Percentiles rank a stretch among this genome's conserved stretches.
Evolutionary conservation across 2,113 vertebrate genomes (phyloP).

Genomic region (Malaclemys terrapin): DNA sequence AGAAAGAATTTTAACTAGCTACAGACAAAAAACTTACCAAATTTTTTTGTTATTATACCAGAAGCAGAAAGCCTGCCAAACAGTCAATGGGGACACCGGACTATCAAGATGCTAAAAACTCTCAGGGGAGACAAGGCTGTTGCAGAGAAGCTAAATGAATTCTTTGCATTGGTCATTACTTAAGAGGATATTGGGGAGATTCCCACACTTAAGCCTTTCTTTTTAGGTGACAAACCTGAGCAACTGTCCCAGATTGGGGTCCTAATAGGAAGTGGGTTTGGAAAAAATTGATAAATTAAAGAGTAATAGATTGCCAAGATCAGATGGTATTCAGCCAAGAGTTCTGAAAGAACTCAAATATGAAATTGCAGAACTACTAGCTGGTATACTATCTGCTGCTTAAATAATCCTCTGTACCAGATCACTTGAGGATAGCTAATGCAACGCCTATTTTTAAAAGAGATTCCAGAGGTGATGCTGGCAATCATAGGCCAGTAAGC

Average conservation of each 20-base stretch:
- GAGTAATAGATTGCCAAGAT: neutral
- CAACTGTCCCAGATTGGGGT: neutral
- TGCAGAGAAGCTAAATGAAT: neutral
- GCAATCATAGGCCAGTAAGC: neutral
- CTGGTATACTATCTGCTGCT: neutral
- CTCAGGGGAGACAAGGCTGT: neutral
- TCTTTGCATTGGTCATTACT: neutral
- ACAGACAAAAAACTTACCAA: neutral
- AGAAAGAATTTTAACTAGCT: neutral
- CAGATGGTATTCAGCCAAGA: neutral
- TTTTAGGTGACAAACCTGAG: neutral
- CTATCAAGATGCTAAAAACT: neutral
- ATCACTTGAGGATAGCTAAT: neutral
- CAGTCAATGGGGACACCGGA: neutral
- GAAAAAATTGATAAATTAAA: neutral
- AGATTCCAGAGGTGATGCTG: neutral
- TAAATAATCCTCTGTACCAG: neutral
- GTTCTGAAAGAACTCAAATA: neutral
- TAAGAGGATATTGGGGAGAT: neutral
- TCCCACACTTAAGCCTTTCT: neutral
- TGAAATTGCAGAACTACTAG: neutral
- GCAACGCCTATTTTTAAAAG: neutral
- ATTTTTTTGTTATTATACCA: neutral
- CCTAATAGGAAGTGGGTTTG: neutral
- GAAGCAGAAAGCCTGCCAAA: neutral